Conservation (phyloP, 2,888 invertebrate species). For the Drosophila birchii region DNA sequence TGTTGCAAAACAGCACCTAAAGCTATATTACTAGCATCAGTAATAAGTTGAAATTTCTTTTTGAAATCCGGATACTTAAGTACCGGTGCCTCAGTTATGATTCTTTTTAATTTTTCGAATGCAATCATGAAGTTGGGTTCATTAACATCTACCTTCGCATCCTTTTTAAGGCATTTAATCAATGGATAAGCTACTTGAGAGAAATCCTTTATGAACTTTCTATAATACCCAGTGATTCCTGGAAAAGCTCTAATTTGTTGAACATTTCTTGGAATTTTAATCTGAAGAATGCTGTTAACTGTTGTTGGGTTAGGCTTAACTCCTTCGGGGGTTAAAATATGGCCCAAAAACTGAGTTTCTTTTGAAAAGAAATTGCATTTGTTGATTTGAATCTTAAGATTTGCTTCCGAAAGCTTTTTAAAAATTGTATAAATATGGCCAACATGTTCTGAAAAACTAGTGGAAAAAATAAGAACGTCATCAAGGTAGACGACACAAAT, state of each 20-base stretch:
- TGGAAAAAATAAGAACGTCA: conserved; percentile 48
- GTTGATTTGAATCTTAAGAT: neutral
- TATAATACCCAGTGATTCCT: neutral
- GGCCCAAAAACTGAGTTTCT: neutral
- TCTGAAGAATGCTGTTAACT: neutral
- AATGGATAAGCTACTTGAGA: conserved; percentile 41
- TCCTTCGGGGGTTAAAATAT: conserved; percentile 1
- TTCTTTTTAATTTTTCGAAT: conserved; percentile 34
- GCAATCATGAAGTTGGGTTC: conserved; percentile 21
- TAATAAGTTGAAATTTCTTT: conserved; percentile 35
- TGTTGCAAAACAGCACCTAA: conserved; percentile 52
- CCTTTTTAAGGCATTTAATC: conserved; percentile 44
- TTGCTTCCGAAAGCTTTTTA: neutral
- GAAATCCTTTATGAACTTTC: conserved; percentile 30
- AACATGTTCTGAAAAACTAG: conserved; percentile 36
- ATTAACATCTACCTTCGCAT: conserved; percentile 8
- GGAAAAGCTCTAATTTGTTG: neutral
- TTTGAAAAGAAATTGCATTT: neutral
- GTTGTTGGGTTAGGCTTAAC: neutral
- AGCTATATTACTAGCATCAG: conserved; percentile 49
- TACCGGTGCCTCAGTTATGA: conserved; percentile 35
- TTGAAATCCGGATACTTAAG: conserved; percentile 35
- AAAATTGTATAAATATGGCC: conserved; percentile 18
- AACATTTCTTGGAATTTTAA: neutral
- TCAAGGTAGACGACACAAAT: conserved; percentile 16